Evolutionary conservation across 2,113 vertebrate genomes (phyloP).

Genomic region (Lagopus leucura): DNA sequence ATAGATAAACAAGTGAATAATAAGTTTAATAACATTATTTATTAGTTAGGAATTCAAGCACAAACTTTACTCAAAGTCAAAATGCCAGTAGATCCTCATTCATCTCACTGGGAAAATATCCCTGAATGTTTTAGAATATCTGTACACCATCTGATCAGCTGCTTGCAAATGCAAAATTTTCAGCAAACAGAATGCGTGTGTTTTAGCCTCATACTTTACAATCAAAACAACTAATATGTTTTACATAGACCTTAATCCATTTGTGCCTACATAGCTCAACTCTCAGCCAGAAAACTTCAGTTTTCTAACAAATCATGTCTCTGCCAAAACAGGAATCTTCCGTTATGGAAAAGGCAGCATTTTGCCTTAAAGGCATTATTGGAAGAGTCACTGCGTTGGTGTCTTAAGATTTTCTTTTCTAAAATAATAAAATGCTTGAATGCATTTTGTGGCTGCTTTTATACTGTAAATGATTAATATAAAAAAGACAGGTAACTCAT

Average conservation of each 20-base stretch:
- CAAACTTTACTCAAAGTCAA: neutral
- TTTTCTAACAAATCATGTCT: neutral
- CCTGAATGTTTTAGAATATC: neutral
- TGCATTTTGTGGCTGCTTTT: neutral
- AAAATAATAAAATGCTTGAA: slow-evolving; percentile 18
- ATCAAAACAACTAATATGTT: neutral
- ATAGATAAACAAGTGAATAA: neutral
- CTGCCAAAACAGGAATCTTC: neutral
- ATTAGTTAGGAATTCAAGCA: neutral
- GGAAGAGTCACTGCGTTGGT: neutral
- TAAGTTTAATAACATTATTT: neutral
- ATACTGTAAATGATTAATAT: neutral
- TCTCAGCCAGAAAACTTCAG: neutral
- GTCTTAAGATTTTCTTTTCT: slow-evolving; percentile 8
- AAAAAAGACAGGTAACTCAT: neutral
- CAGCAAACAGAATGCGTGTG: neutral
- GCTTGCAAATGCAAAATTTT: neutral
- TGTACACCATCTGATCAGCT: neutral
- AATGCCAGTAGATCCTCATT: neutral
- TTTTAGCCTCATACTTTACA: neutral
- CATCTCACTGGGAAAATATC: neutral
- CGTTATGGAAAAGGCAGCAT: neutral
- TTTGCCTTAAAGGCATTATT: neutral
- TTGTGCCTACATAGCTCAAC: neutral
- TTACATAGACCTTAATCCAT: neutral